phyloP scores from a whole-genome alignment of 1,140 invertebrate species.

The Achatina immaculata region DNA sequence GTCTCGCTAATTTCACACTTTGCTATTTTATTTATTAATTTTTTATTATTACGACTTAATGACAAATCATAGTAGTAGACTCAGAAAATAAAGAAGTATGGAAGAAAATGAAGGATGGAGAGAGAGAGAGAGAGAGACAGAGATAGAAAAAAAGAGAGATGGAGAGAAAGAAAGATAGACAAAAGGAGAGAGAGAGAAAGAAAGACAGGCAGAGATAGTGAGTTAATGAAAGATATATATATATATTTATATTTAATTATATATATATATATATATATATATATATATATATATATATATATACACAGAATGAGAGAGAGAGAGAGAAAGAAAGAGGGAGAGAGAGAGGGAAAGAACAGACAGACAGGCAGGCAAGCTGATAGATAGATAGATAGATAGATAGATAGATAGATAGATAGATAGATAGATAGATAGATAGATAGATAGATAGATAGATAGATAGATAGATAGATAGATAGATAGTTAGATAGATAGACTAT shows the following conservation, averaged over 20 bases:
- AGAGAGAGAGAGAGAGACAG: too few relatives aligned
- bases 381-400: conserved; percentile 4
- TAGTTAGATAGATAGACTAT: background rate
- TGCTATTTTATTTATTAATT: too few relatives aligned
- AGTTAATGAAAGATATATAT: too few relatives aligned
- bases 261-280: background rate
- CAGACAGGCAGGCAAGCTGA: background rate
- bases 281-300: background rate
- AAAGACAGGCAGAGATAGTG: too few relatives aligned
- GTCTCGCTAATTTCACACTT: too few relatives aligned
- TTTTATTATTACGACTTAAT: too few relatives aligned
- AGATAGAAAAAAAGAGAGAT: too few relatives aligned
- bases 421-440: background rate
- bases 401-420: conserved; percentile 4
- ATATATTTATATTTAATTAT: background rate
- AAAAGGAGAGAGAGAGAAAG: too few relatives aligned
- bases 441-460: background rate
- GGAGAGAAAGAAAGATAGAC: too few relatives aligned
- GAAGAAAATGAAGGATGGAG: too few relatives aligned
- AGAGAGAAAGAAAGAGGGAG: background rate
- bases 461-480: background rate
- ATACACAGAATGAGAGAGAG: background rate
- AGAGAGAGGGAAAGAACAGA: background rate
- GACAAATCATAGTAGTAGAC: too few relatives aligned
- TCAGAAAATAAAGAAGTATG: background rate